These are phyloP conservation scores for Felis catus DNA, from an alignment of 2,113 vertebrate genomes.

Conservation along the genomic window F.catus_Fca126_mat1.0 CM031420.1:79843001-79843500, in stretches of 20 bases:
- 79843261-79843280: neutral
- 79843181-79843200: slow-evolving; percentile 45
- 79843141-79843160: too few relatives aligned
- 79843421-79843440: neutral
- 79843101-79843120: too few relatives aligned
- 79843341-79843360: neutral
- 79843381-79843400: neutral
- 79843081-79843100: too few relatives aligned
- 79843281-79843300: neutral
- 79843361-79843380: neutral
- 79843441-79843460: neutral
- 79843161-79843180: neutral
- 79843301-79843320: neutral
- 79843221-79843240: slow-evolving; percentile 10
- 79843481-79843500: neutral
- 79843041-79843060: too few relatives aligned
- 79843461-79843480: neutral
- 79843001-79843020: too few relatives aligned
- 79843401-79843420: neutral
- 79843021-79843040: too few relatives aligned
- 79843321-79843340: neutral
- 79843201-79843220: neutral
- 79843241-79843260: neutral
- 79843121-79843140: too few relatives aligned
- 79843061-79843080: too few relatives aligned